Evolutionary conservation across 2,888 invertebrate species (phyloP).

Genomic region (Parochlus steinenii): DNA sequence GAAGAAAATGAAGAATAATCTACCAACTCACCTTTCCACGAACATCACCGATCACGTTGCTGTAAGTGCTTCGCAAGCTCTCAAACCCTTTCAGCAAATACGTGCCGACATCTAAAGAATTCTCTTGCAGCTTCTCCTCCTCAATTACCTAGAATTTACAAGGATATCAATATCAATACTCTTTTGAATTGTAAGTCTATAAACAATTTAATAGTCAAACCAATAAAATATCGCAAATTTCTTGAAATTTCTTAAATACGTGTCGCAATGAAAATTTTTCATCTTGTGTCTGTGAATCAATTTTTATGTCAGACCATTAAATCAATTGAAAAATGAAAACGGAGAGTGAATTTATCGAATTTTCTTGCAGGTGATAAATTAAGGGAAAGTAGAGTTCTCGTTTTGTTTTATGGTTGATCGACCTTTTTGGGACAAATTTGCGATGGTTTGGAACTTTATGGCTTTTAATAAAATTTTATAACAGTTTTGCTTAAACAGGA

Average conservation of each 20-base stretch:
- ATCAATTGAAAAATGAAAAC: too few relatives aligned
- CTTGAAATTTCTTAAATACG: neutral
- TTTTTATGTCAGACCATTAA: too few relatives aligned
- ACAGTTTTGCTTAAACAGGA: too few relatives aligned
- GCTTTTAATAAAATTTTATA: too few relatives aligned
- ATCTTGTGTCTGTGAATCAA: too few relatives aligned
- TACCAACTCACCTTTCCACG: conserved; percentile 8
- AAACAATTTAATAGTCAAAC: conserved; percentile 3
- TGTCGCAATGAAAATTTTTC: too few relatives aligned
- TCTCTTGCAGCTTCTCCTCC: conserved; percentile 68
- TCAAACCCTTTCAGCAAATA: conserved; percentile 58
- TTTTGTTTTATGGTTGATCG: too few relatives aligned
- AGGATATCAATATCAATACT: conserved; percentile 2
- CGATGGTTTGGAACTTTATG: too few relatives aligned
- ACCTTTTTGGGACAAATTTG: too few relatives aligned
- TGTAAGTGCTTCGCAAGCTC: conserved; percentile 9
- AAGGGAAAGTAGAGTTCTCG: too few relatives aligned
- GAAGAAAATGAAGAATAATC: neutral
- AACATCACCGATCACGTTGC: conserved; percentile 9
- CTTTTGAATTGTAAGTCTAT: conserved; percentile 9
- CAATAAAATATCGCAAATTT: neutral
- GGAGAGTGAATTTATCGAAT: too few relatives aligned
- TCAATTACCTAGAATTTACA: conserved; percentile 55
- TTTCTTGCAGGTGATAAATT: too few relatives aligned
- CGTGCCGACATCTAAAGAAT: conserved; percentile 58